Conservation (phyloP, 2,113 vertebrate genomes). For the Crotalus helleri region DNA sequence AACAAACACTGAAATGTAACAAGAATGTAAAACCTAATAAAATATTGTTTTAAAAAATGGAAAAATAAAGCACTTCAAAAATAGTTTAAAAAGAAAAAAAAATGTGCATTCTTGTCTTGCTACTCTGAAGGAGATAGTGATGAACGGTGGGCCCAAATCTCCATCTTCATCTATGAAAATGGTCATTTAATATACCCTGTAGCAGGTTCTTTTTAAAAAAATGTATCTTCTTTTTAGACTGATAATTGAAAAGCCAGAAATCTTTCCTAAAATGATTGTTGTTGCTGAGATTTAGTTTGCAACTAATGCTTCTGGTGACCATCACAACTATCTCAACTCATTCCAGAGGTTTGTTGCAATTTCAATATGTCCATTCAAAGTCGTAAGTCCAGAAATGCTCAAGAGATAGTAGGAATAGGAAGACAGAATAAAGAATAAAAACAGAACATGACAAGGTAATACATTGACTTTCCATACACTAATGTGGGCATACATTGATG, state of each 20-base stretch:
- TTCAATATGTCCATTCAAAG: background rate
- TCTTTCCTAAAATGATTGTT: background rate
- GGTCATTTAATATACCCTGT: background rate
- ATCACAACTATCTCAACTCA: background rate
- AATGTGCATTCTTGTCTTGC: background rate
- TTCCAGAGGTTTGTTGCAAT: background rate
- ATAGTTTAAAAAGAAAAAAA: background rate
- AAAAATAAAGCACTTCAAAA: too few species aligned
- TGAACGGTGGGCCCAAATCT: background rate
- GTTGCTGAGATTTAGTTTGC: background rate
- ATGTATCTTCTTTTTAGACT: background rate
- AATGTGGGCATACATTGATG: background rate
- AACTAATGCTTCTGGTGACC: background rate
- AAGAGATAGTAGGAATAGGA: background rate
- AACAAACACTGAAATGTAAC: background rate
- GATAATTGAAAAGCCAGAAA: background rate
- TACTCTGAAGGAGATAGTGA: background rate
- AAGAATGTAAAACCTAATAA: background rate
- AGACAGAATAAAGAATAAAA: background rate
- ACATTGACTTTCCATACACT: background rate
- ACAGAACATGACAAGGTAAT: too few species aligned
- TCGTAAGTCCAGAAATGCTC: background rate
- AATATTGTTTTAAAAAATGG: too few species aligned
- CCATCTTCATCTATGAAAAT: background rate
- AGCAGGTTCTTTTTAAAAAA: background rate